phyloP scores from a whole-genome alignment of 2,797 vertebrate genomes.

The Xerus rutilus region DNA sequence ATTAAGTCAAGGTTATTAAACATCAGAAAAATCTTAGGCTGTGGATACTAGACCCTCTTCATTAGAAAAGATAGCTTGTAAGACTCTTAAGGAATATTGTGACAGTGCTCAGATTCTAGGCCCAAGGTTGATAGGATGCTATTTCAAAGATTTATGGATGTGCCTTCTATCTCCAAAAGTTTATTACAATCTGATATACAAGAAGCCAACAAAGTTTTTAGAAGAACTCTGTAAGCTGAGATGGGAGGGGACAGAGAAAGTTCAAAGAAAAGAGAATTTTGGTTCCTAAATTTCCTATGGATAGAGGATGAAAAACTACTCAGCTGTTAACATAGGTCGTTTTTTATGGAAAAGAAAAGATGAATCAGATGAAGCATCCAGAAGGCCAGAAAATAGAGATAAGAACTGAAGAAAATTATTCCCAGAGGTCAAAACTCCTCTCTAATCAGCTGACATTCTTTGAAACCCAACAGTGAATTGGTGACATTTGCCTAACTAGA shows the following conservation, averaged over 20 bases:
- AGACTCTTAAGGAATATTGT: not conserved
- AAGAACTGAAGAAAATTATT: not conserved
- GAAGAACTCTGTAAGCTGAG: constrained; percentile 40
- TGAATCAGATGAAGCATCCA: not conserved
- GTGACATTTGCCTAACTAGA: not conserved
- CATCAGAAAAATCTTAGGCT: not conserved
- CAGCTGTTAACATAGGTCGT: not conserved
- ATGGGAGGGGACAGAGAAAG: not conserved
- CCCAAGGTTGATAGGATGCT: not conserved
- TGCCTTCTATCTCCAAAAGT: not conserved
- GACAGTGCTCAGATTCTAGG: not conserved
- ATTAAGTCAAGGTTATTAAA: not conserved
- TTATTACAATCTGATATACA: not conserved
- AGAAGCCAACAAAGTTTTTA: not conserved
- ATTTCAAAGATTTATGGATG: not conserved
- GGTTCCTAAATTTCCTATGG: not conserved
- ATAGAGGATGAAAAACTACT: not conserved
- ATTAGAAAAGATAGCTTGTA: constrained; percentile 1
- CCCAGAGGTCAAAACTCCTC: not conserved
- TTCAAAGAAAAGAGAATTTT: not conserved
- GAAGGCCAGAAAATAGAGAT: not conserved
- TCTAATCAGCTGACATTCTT: constrained; percentile 17
- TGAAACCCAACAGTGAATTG: not conserved
- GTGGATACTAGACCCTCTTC: not conserved
- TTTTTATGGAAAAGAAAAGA: not conserved